phyloP scores from a whole-genome alignment of 2,888 invertebrate genomes.

The Arrhopalites spinosus region DNA sequence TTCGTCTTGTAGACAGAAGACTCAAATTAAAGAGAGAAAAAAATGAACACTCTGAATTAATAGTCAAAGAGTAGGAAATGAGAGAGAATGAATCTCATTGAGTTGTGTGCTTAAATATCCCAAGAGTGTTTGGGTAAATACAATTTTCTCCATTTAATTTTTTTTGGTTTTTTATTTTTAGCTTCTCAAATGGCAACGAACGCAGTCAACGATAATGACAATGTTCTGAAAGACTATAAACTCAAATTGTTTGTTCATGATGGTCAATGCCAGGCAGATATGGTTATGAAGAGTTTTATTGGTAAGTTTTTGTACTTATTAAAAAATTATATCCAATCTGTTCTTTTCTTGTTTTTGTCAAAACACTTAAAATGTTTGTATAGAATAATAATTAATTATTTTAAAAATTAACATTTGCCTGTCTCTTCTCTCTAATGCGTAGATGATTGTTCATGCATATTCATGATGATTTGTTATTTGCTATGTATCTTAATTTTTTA shows the following conservation, averaged over 20 bases:
- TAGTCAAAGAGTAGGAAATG: no score
- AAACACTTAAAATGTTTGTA: no score
- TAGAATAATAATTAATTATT: no score
- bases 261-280: constrained; percentile 73
- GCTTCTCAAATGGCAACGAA: constrained; percentile 69
- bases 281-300: constrained; percentile 76
- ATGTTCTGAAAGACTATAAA: constrained; percentile 67
- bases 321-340: no score
- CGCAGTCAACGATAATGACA: constrained; percentile 67
- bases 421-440: no score
- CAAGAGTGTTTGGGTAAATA: constrained; percentile 5
- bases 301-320: constrained; percentile 55
- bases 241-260: constrained; percentile 66
- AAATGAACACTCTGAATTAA: background rate
- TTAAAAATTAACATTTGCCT: no score
- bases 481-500: no score
- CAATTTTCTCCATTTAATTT: constrained; percentile 14
- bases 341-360: no score
- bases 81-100: no score
- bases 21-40: background rate
- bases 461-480: no score
- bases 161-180: constrained; percentile 55
- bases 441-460: no score
- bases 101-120: background rate
- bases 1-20: background rate